Base-by-base conservation (phyloP, 2,888 invertebrate species). In the Tetragonula carbonaria region DNA sequence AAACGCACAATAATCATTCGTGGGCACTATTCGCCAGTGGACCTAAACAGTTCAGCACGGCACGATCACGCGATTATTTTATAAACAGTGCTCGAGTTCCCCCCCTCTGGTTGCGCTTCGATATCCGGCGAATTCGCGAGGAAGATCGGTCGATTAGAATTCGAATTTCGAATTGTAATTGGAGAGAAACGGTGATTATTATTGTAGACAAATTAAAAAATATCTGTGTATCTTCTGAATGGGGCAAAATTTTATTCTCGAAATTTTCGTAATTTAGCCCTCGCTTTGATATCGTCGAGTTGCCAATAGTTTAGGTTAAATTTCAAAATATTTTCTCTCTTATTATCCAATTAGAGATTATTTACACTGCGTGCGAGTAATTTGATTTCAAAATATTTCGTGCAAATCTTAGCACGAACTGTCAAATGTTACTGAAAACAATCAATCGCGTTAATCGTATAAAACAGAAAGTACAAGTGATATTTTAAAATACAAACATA, bases 41-140 rank as follows among this genome's bases (percentile, higher is more conserved):
- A 91, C 91, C 87, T 78, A 90, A 92, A 90, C 91, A 92, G 87
- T 87, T 90, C 78, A 72, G n/a, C 70, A 65, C 66, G 74, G 62
- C 62, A 74, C 63, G 8, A 63, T 63, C 14, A 16, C 63, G 21
- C 33, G 28, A 28, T 45, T 33, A 70, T 55, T 4, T 55, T 13
- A 3, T 21, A 23, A 45, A 51, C 18, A 4, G 23, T 18, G 23
- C 13, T n/a, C 8, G 18, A 14, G 21, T 33, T n/a, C 13, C 23
- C 33, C 53, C 21, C 21, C 53, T 70, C 53, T 14, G 14, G 2
- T 53, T 21, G 11, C 21, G 2, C 14, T 45, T 45, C 5, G 6
- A 70, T 21, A 70, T 14, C 18, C 53, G 21, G 11, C 28, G 51
- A 53, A 53, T 53, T 68, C 67, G 67, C 67, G 68, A 51, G 23